Evolutionary conservation across 2,113 vertebrate species (phyloP), one percentile per base, ranked within the genome.

Genomic region (Tretioscincus oriximinensis): DNA sequence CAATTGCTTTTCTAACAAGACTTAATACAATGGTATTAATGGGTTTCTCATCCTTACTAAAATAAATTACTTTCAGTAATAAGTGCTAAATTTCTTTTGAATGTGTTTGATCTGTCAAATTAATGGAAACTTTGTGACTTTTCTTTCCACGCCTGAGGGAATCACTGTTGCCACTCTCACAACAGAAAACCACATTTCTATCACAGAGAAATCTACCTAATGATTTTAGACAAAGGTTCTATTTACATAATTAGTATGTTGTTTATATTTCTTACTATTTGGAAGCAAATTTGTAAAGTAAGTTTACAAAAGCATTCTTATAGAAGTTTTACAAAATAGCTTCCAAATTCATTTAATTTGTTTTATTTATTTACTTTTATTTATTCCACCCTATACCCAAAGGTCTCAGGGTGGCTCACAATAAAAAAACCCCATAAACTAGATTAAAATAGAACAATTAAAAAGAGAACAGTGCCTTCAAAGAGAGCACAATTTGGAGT

Each of bases 21-120:
- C 4, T 54, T 51, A 69, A 2, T 72, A 22, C 22, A 73, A 28
- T 60, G 65, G 3, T 68, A 80, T 65, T 68, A 22, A 1, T 83
- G 1, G 21, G 10, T 29, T 84, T 70, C 60, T 80, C 68, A 22
- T 75, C 21, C 83, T 10, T 49, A 9, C 24, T 76, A 82, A 65
- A 76, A 10, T 65, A 1, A 41, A 54, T 78, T 77, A 78, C 22
- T 75, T 79, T 47, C 2, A n/a, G 64, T 35, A 10, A 8, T 80
- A 85, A 77, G 14, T 78, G 41, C 5, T 49, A 66, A 77, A 73
- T 26, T 6, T 70, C 9, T 70, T 70, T 84, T 11, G 2, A 65
- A 79, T 41, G 1, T 70, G 78, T 82, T 85, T 73, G 0, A 84
- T 29, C 81, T 51, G 79, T 87, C 64, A 28, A 78, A 35, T n/a